A percentile compares a stretch with the other conserved stretches of the same genome.
These are phyloP conservation scores for Drosophila macrospina DNA, from an alignment of 2,888 invertebrate genomes.

Conservation along the genomic window DNA sequence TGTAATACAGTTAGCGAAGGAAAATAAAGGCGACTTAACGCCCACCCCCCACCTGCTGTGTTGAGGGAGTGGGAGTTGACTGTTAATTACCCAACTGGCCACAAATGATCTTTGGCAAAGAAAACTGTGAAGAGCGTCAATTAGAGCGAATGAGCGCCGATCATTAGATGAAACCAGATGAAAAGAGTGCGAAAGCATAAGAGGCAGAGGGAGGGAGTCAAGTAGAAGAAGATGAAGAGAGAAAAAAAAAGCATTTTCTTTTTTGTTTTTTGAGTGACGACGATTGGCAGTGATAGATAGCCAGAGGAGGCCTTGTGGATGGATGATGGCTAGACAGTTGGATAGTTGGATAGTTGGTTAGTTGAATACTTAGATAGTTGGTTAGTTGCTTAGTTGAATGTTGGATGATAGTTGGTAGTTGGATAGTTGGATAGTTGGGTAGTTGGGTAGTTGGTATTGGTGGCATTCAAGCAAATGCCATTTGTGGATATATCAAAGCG, in stretches of 20 bases:
- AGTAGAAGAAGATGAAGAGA: background rate
- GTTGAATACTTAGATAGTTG: constrained; percentile 33
- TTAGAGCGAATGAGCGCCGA: constrained; percentile 70
- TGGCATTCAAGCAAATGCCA: constrained; percentile 66
- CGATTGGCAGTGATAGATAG: constrained; percentile 78
- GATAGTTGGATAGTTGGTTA: constrained; percentile 18
- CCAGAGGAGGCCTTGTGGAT: constrained; percentile 25
- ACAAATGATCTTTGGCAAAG: constrained; percentile 40
- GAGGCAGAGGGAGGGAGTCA: background rate
- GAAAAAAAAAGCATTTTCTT: constrained; percentile 27
- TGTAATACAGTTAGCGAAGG: constrained; percentile 19
- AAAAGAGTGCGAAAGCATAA: background rate
- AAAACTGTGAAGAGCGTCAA: constrained; percentile 52
- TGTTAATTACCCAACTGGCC: constrained; percentile 44
- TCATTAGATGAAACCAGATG: constrained; percentile 57
- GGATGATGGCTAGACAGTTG: constrained; percentile 36
- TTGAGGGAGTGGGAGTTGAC: constrained; percentile 27
- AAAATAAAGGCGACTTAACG: background rate
- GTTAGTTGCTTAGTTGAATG: constrained; percentile 7
- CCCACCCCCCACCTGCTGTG: constrained; percentile 3
- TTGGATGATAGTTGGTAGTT: constrained; percentile 33
- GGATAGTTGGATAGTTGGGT: constrained; percentile 30
- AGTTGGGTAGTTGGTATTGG: constrained; percentile 19
- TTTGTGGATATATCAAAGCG: constrained; percentile 75
- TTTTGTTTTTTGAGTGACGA: constrained; percentile 53